Base-by-base conservation (phyloP, 2,888 invertebrate genomes). In the Notocelia uddmanniana region DNA sequence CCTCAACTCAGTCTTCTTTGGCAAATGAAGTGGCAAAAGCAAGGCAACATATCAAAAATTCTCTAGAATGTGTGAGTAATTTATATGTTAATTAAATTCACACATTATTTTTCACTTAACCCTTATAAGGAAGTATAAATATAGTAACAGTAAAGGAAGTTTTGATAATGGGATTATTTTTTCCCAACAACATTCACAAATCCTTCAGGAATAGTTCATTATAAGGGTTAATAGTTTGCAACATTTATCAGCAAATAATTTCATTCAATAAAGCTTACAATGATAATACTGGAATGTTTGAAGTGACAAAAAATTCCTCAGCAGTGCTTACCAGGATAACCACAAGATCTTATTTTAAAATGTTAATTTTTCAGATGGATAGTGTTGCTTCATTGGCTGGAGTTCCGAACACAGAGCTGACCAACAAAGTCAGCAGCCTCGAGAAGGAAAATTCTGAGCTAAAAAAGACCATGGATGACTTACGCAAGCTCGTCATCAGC, bases 21-120 rank as follows among this genome's bases (percentile, higher is more conserved):
- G 97, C 97, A 85, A 96, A 95, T 89, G 97, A 97, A 95, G 97
- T 97, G 87, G 97, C 97, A 86, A 97, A 97, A 94, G 97, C 97
- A 89, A 96, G 97, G 86, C 96, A 97, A 93, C 96, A 97, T 92
- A 96, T 97, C 94, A 97, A 96, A 94, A 95, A 95, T 84, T 95
- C 95, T 83, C 94, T 96, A 87, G 95, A 95, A 91, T 95, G 95
- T 94, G 96, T 96, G 94, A 95, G 95, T 95, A 89, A 82, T 81
- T 78, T 76, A 68, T 74, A 72, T 75, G 76, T 76, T 78, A 59
- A 77, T 76, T 76, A 73, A 78, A 76, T 76, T 80, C 80, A 83
- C 85, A 85, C 84, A 82, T 79, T 76, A 70, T 45, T 58, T 45
- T n/a, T 69, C 19, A 58, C 34, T 55, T 60, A 57, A 54, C 64